Evolutionary conservation across 1,140 invertebrate species (phyloP).

Genomic region (Melitaea cinxia): DNA sequence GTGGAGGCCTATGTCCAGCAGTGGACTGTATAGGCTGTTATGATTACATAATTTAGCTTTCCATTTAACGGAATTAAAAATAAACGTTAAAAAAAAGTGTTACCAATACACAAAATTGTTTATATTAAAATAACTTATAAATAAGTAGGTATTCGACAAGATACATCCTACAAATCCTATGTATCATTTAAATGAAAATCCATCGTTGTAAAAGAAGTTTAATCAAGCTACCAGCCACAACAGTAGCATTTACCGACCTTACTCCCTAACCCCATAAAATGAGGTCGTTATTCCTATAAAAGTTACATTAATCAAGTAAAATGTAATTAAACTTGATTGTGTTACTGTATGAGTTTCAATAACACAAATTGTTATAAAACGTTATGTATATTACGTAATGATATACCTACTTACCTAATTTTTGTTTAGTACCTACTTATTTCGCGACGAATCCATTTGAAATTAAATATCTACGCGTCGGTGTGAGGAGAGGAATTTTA

Average conservation of each 20-base stretch:
- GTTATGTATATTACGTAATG: slow-evolving; percentile 39
- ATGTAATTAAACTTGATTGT: slow-evolving; percentile 39
- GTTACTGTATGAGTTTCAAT: slow-evolving; percentile 38
- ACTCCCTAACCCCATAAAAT: background rate
- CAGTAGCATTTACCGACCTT: background rate
- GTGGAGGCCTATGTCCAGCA: too few species aligned
- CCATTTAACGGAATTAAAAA: too few species aligned
- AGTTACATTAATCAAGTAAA: slow-evolving; percentile 17
- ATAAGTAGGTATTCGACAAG: too few species aligned
- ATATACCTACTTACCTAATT: too few species aligned
- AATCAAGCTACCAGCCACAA: background rate
- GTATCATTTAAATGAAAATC: background rate
- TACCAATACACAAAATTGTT: too few species aligned
- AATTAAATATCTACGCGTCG: slow-evolving; percentile 36
- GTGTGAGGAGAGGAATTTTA: slow-evolving; percentile 6
- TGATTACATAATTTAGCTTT: too few species aligned
- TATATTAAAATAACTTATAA: too few species aligned
- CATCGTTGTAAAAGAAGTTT: background rate
- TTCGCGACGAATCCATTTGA: slow-evolving; percentile 44
- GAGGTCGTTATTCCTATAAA: background rate
- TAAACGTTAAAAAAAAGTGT: too few species aligned
- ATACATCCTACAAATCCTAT: too few species aligned
- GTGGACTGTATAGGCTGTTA: too few species aligned
- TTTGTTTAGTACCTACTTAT: too few species aligned
- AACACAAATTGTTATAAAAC: slow-evolving; percentile 38